Evolutionary conservation across 2,113 vertebrate species (phyloP).

Genomic region (Charadrius vociferus): DNA sequence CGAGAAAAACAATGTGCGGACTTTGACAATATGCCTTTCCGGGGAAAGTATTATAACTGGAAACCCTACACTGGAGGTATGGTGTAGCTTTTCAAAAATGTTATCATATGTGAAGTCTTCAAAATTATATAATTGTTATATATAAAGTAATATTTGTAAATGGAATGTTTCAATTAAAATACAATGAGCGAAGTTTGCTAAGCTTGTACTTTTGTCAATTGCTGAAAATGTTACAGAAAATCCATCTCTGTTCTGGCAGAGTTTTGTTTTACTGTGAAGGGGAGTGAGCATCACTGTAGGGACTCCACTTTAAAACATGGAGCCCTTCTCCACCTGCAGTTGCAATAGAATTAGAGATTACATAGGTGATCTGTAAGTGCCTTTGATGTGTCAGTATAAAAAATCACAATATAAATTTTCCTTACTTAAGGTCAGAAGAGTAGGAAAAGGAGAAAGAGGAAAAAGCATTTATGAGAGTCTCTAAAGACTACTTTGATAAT

Average conservation of each 20-base stretch:
- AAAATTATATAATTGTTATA: neutral
- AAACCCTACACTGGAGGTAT: constrained; percentile 94
- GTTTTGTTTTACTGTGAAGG: neutral
- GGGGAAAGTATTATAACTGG: constrained; percentile 97
- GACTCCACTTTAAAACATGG: neutral
- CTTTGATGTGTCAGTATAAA: neutral
- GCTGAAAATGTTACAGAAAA: neutral
- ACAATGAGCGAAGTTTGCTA: neutral
- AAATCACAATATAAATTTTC: neutral
- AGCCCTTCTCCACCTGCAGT: neutral
- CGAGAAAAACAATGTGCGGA: constrained; percentile 94
- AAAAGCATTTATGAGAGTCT: neutral
- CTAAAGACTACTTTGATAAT: neutral
- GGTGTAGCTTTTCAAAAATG: constrained; percentile 39
- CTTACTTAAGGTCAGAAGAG: neutral
- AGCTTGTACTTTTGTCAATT: neutral
- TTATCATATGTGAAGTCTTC: constrained; percentile 19
- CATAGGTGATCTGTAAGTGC: neutral
- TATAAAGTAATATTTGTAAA: neutral
- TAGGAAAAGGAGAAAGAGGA: neutral
- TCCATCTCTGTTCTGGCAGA: neutral
- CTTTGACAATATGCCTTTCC: constrained; percentile 92
- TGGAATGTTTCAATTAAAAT: neutral
- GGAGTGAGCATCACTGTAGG: neutral
- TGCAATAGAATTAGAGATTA: neutral